Evolutionary conservation across 2,113 vertebrate genomes (phyloP).

Genomic region (Xerus inauris): DNA sequence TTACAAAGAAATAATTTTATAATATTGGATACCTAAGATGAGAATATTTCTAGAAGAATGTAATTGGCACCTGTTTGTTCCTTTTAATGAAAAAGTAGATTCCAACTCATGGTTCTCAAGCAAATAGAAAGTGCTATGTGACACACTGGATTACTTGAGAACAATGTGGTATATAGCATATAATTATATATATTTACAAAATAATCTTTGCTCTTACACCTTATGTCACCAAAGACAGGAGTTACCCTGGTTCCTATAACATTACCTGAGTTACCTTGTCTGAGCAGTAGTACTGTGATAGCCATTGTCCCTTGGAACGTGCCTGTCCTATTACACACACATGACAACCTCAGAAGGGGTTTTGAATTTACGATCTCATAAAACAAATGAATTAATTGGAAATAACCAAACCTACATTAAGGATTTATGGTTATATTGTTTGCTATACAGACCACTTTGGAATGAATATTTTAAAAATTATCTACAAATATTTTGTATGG

Average conservation of each 20-base stretch:
- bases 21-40: background rate
- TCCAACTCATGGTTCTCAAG: background rate
- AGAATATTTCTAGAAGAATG: background rate
- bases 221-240: background rate
- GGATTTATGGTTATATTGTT: background rate
- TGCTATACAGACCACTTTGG: background rate
- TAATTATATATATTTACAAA: background rate
- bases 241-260: background rate
- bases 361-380: background rate
- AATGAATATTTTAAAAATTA: background rate
- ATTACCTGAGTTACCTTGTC: background rate
- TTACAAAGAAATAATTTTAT: background rate
- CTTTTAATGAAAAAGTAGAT: background rate
- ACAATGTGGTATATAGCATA: background rate
- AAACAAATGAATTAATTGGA: conserved; percentile 19
- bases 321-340: background rate
- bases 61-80: background rate
- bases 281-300: background rate
- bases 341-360: background rate
- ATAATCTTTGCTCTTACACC: background rate
- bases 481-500: background rate
- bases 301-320: background rate
- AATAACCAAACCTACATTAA: background rate
- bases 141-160: background rate
- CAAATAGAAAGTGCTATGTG: background rate